Evolutionary conservation across 2,888 invertebrate species (phyloP).

Genomic region (Drosophila leonis): DNA sequence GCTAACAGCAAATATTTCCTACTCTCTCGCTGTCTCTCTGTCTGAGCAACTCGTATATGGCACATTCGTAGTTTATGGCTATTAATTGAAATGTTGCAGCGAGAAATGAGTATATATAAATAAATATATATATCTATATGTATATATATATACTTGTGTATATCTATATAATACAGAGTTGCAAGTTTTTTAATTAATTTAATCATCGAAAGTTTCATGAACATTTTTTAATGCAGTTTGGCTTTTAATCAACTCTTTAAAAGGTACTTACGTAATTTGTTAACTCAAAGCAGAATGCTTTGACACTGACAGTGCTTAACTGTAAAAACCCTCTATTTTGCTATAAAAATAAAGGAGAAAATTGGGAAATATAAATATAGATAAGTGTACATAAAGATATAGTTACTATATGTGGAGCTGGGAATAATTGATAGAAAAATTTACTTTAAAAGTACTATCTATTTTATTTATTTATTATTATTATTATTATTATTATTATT

Average conservation of each 20-base stretch:
- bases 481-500: too few relatives aligned
- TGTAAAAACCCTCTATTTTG: not conserved
- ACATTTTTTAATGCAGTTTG: not conserved
- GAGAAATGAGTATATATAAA: not conserved
- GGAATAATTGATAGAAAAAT: too few relatives aligned
- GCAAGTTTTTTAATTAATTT: constrained; percentile 4
- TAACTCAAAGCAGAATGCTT: not conserved
- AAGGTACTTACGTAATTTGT: not conserved
- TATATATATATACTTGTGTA: not conserved
- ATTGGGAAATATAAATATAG: not conserved
- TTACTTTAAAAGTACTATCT: too few relatives aligned
- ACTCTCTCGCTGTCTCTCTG: not conserved
- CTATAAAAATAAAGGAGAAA: not conserved
- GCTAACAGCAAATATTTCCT: constrained; percentile 14
- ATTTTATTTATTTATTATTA: too few relatives aligned
- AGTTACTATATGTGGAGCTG: too few relatives aligned
- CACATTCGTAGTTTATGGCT: constrained; percentile 36
- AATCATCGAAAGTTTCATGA: not conserved
- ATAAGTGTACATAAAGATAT: too few relatives aligned
- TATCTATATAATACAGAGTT: not conserved
- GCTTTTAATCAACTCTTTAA: constrained; percentile 8
- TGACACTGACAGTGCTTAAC: not conserved
- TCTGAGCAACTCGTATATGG: not conserved
- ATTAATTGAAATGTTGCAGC: constrained; percentile 34
- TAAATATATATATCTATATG: not conserved